Conservation (phyloP, 2,888 invertebrate genomes). For the Ditula angustiorana region DNA sequence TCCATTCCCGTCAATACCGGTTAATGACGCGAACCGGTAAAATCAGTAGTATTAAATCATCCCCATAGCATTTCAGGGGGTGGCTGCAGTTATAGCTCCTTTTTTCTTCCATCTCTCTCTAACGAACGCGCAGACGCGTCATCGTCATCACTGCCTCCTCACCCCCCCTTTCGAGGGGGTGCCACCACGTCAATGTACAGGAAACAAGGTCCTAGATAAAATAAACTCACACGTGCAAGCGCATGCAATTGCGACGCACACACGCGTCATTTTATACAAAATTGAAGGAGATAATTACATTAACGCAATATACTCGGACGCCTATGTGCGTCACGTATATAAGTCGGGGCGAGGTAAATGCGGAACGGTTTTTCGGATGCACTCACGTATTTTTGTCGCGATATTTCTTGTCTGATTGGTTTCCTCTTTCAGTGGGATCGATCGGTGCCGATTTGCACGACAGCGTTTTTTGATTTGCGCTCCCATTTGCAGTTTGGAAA, state of each 20-base stretch:
- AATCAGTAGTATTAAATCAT: constrained; percentile 65
- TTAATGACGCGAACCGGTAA: constrained; percentile 55
- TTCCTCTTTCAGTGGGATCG: background rate
- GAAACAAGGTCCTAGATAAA: constrained; percentile 73
- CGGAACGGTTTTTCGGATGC: constrained; percentile 7
- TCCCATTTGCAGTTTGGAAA: too few relatives aligned
- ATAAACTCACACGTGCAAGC: constrained; percentile 61
- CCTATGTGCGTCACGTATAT: constrained; percentile 41
- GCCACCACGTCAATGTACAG: constrained; percentile 72
- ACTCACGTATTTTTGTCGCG: constrained; percentile 14
- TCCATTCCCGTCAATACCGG: constrained; percentile 46
- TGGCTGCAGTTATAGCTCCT: constrained; percentile 35
- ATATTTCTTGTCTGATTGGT: constrained; percentile 20
- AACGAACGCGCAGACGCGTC: constrained; percentile 73
- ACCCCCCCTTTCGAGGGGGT: constrained; percentile 49
- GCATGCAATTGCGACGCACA: constrained; percentile 49
- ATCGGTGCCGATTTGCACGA: background rate
- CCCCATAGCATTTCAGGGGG: constrained; percentile 47
- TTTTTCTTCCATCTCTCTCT: constrained; percentile 61
- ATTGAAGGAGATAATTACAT: constrained; percentile 79
- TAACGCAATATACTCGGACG: constrained; percentile 63
- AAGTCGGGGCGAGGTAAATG: constrained; percentile 37
- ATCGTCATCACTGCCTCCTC: constrained; percentile 75
- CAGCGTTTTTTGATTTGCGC: background rate
- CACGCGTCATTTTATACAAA: constrained; percentile 68